Base-by-base conservation (phyloP, 2,888 invertebrate species). In the Lasioglossum morio region DNA sequence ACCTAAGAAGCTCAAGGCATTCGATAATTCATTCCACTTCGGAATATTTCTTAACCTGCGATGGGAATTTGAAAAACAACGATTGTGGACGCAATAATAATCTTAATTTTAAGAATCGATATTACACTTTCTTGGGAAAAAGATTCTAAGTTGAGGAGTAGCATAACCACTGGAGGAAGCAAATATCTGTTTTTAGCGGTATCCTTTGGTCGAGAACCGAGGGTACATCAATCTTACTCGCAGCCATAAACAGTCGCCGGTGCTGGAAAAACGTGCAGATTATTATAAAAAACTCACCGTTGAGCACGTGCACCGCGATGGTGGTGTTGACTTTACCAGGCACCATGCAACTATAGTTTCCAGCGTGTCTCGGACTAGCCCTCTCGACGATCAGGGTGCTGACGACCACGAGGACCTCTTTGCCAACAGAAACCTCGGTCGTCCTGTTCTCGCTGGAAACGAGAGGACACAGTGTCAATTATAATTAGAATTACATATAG, bases 301-400 rank as follows among this genome's bases (percentile, higher is more conserved):
- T 96, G 88, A 97, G 96, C 89, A 97, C 96, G 94, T 97, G 96
- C 89, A 96, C 96, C 77, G 96, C 96, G 80, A 96, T 96, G 79
- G 96, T 96, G 90, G 96, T 96, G 88, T 95, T 96, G 82, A 96
- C 96, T 93, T 96, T 94, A 87, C 95, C 95, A 80, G 95, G 95
- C 48, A 96, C 96, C 79, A 95, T 93, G 92, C 97, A 97, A 88
- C 96, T 96, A 94, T 96, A 96, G 94, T 96, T 96, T 81, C 97
- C 97, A 48, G 96, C 96, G 92, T 97, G 96, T 79, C 95, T 95
- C 86, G 96, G 96, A 90, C 96, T 96, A 60, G 96, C 96, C 90
- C 96, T 96, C 86, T 96, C 96, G 85, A 96, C 95, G 84, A 96
- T 95, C 91, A 96, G 94, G 57, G 96, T 96, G 82, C 96, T 96